A percentile compares a stretch with the other conserved stretches of the same genome.
Evolutionary conservation across 2,797 vertebrate species (phyloP).

Genomic region (Liparis tanakae): DNA sequence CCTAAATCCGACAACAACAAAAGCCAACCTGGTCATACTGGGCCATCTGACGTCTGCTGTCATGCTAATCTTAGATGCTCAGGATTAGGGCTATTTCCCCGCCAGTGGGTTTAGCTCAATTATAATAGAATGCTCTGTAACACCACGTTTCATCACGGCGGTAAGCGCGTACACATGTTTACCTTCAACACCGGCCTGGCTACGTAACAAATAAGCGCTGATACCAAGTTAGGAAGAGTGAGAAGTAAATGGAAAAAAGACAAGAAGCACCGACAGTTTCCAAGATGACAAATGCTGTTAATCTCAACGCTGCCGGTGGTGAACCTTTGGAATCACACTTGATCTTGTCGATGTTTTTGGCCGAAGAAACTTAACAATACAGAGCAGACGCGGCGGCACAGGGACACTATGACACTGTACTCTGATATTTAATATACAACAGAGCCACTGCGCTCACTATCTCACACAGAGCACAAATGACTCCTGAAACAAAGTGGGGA

Average conservation of each 20-base stretch:
- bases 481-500: slow-evolving; percentile 53
- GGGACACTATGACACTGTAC: slow-evolving; percentile 49
- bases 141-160: slow-evolving; percentile 43
- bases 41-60: slow-evolving; percentile 82
- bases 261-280: slow-evolving; percentile 46
- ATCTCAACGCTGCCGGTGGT: slow-evolving; percentile 67
- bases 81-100: slow-evolving; percentile 81
- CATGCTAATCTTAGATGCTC: slow-evolving; percentile 79
- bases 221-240: slow-evolving; percentile 13
- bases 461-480: slow-evolving; percentile 46
- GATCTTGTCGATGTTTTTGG: slow-evolving; percentile 72
- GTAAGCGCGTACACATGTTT: slow-evolving; percentile 64
- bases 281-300: slow-evolving; percentile 59
- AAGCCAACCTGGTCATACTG: slow-evolving; percentile 77
- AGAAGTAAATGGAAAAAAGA: slow-evolving; percentile 29
- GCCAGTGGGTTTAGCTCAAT: slow-evolving; percentile 64
- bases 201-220: slow-evolving; percentile 27
- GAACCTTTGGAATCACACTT: slow-evolving; percentile 71
- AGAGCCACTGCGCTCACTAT: slow-evolving; percentile 32
- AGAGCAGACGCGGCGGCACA: slow-evolving; percentile 46
- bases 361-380: slow-evolving; percentile 61
- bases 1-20: slow-evolving; percentile 81
- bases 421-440: slow-evolving; percentile 43
- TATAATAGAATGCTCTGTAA: slow-evolving; percentile 64
- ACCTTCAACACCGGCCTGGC: slow-evolving; percentile 40